A percentile compares a stretch with the other conserved stretches of the same genome.
These are phyloP conservation scores for Buathra laborator DNA, from an alignment of 2,888 invertebrate species.

Conservation along the genomic window DNA sequence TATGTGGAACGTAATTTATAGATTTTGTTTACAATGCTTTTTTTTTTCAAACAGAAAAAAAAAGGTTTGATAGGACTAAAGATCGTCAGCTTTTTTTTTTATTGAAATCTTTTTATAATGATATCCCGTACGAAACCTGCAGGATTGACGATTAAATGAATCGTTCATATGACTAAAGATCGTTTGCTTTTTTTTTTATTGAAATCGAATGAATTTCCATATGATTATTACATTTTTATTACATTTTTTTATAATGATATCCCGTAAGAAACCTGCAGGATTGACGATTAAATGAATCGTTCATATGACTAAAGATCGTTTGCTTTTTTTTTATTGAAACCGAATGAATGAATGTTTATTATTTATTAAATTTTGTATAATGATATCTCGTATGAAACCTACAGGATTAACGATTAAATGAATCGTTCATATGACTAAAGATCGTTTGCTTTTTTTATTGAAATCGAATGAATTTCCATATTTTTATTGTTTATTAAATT, in stretches of 20 bases:
- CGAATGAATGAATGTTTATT: not conserved
- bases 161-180: not conserved
- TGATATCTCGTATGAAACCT: too few relatives aligned
- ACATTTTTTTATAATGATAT: too few relatives aligned
- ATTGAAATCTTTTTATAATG: not conserved
- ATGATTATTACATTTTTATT: too few relatives aligned
- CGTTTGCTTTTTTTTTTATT: not conserved
- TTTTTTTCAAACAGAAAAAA: not conserved
- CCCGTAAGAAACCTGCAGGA: too few relatives aligned
- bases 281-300: too few relatives aligned
- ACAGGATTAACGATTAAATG: too few relatives aligned
- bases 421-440: not conserved
- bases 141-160: too few relatives aligned
- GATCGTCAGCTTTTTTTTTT: not conserved
- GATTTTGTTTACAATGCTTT: not conserved
- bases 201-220: not conserved
- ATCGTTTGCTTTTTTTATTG: not conserved
- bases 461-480: not conserved
- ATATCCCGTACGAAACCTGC: too few relatives aligned
- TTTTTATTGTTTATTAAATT: slow-evolving; percentile 22
- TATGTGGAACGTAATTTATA: too few relatives aligned
- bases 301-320: not conserved
- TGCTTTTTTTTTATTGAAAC: not conserved
- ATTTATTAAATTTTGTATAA: not conserved
- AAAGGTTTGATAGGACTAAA: not conserved